Percentiles rank a stretch among this genome's conserved stretches.
Evolutionary conservation across 2,113 vertebrate species (phyloP).

Genomic region (Leucoraja erinaceus): DNA sequence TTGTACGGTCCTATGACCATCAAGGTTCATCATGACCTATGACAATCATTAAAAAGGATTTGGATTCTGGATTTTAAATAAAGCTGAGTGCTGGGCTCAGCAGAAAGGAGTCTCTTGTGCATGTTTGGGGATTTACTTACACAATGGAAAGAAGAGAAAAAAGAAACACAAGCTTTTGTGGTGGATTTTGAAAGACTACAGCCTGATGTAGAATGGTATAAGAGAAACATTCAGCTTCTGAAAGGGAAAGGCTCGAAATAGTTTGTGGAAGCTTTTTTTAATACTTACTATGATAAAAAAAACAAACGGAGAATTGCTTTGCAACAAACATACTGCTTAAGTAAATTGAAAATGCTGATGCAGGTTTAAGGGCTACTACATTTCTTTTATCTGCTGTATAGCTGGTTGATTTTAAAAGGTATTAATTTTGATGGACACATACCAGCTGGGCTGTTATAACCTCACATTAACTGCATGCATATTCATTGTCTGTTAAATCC

Average conservation of each 20-base stretch:
- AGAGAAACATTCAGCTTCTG: neutral
- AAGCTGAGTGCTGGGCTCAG: neutral
- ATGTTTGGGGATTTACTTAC: neutral
- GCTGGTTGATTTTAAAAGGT: neutral
- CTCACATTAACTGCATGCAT: conserved; percentile 5
- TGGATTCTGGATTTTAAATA: neutral
- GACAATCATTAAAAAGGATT: neutral
- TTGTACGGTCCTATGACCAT: neutral
- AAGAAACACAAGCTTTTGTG: neutral
- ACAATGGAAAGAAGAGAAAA: neutral
- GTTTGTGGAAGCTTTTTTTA: neutral
- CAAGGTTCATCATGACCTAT: neutral
- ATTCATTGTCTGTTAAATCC: conserved; percentile 10
- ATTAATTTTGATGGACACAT: neutral
- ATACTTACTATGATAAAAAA: neutral
- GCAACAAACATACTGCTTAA: neutral
- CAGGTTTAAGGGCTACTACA: neutral
- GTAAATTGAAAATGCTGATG: neutral
- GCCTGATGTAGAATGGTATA: neutral
- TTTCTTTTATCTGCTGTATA: neutral
- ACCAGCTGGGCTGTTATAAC: neutral
- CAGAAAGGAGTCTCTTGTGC: neutral
- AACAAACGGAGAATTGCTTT: neutral
- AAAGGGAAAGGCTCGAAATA: neutral
- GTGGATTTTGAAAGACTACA: neutral